phyloP scores from a whole-genome alignment of 1,140 invertebrate genomes.

The Samia ricini region DNA sequence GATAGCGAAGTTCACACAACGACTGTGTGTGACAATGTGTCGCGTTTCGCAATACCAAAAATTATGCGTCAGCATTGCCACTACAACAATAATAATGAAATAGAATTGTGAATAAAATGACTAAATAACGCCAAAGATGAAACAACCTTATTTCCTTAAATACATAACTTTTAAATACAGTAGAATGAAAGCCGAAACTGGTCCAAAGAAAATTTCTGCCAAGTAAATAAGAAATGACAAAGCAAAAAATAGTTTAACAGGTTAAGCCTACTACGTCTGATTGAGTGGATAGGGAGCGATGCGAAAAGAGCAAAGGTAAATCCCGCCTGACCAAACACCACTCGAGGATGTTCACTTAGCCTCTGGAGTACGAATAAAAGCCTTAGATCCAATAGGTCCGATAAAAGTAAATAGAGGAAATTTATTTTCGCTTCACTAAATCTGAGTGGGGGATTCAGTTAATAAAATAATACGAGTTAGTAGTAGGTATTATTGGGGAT shows the following conservation, averaged over 20 bases:
- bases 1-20: no score
- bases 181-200: not conserved
- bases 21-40: no score
- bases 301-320: constrained; percentile 67
- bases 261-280: constrained; percentile 39
- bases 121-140: no score
- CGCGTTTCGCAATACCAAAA: no score
- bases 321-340: constrained; percentile 67
- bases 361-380: constrained; percentile 55
- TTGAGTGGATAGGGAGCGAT: constrained; percentile 49
- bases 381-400: constrained; percentile 35
- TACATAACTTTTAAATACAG: not conserved
- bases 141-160: not conserved
- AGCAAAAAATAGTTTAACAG: not conserved
- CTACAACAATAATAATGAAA: no score
- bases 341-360: constrained; percentile 68
- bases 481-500: constrained; percentile 12
- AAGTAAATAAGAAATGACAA: not conserved
- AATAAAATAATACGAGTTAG: constrained; percentile 25
- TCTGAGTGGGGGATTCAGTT: constrained; percentile 21
- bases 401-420: constrained; percentile 63
- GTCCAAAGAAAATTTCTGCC: no score
- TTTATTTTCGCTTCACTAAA: constrained; percentile 40
- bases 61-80: no score
- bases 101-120: no score